phyloP scores from a whole-genome alignment of 1,140 invertebrate genomes.

The Paraescarpia echinospica region DNA sequence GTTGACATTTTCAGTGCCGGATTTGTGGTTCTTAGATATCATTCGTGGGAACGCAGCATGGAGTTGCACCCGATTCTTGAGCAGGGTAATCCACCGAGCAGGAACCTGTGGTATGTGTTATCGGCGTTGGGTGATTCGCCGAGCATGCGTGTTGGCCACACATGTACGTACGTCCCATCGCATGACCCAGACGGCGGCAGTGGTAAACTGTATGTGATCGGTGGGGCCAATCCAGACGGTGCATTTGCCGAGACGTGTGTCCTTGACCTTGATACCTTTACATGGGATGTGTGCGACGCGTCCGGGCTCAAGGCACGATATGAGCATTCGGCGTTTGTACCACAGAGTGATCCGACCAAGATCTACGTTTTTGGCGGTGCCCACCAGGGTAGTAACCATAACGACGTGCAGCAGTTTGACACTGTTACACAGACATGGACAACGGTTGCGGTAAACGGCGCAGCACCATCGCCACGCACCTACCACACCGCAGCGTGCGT shows the following conservation, averaged over 20 bases:
- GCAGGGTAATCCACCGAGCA: constrained; percentile 39
- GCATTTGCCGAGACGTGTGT: constrained; percentile 53
- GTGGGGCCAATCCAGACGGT: constrained; percentile 55
- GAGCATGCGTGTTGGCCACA: constrained; percentile 55
- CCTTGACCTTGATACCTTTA: constrained; percentile 51
- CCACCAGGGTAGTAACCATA: constrained; percentile 54
- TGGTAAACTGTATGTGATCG: constrained; percentile 54
- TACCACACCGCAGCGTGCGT: constrained; percentile 47
- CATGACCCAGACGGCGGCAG: constrained; percentile 33
- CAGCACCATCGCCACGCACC: constrained; percentile 50
- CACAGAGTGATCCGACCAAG: constrained; percentile 41
- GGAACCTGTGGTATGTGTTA: constrained; percentile 53
- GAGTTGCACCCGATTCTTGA: constrained; percentile 56
- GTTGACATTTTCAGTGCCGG: not conserved
- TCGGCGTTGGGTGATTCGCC: constrained; percentile 51
- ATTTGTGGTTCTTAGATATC: not conserved
- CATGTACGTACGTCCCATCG: constrained; percentile 43
- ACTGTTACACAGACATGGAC: constrained; percentile 43
- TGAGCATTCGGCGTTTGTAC: constrained; percentile 54
- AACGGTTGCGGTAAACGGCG: constrained; percentile 43
- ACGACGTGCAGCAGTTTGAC: constrained; percentile 54
- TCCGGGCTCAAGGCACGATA: constrained; percentile 41
- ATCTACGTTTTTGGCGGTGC: constrained; percentile 58
- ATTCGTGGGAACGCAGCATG: constrained; percentile 37
- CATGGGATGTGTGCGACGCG: constrained; percentile 51